These are phyloP conservation scores for Tenebrosternarchus preto DNA, from an alignment of 2,113 vertebrate species.

Conservation along the genomic window DNA sequence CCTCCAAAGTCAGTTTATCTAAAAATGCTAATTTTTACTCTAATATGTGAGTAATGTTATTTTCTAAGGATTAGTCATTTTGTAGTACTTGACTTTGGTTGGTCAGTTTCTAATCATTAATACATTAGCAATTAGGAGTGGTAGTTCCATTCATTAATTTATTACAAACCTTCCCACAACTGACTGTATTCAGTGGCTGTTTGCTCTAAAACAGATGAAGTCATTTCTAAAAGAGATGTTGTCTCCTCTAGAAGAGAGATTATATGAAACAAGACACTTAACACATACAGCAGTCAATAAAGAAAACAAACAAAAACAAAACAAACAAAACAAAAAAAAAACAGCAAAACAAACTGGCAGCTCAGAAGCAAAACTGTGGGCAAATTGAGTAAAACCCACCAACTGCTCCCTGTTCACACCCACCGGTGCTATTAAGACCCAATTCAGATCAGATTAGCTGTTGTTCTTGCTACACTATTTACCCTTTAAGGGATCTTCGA, in stretches of 20 bases:
- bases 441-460: constrained; percentile 36
- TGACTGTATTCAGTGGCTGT: constrained; percentile 54
- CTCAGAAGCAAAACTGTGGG: constrained; percentile 12
- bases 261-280: constrained; percentile 46
- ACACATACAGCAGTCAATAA: constrained; percentile 20
- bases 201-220: constrained; percentile 57
- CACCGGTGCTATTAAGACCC: constrained; percentile 17
- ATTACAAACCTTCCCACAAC: constrained; percentile 62
- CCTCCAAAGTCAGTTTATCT: neutral
- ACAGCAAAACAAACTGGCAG: neutral
- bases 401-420: neutral
- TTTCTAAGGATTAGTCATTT: constrained; percentile 47
- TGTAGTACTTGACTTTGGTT: constrained; percentile 10
- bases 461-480: constrained; percentile 45
- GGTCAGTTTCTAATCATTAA: constrained; percentile 31
- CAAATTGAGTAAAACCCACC: constrained; percentile 6
- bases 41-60: constrained; percentile 28
- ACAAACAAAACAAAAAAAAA: neutral
- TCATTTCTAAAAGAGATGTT: constrained; percentile 54
- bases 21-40: neutral
- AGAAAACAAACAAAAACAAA: neutral
- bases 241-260: constrained; percentile 55
- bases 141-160: constrained; percentile 45
- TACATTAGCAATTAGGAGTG: constrained; percentile 26
- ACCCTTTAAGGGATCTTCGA: constrained; percentile 43